phyloP scores from a whole-genome alignment of 2,888 invertebrate species.

The Trichogramma dendrolimi region DNA sequence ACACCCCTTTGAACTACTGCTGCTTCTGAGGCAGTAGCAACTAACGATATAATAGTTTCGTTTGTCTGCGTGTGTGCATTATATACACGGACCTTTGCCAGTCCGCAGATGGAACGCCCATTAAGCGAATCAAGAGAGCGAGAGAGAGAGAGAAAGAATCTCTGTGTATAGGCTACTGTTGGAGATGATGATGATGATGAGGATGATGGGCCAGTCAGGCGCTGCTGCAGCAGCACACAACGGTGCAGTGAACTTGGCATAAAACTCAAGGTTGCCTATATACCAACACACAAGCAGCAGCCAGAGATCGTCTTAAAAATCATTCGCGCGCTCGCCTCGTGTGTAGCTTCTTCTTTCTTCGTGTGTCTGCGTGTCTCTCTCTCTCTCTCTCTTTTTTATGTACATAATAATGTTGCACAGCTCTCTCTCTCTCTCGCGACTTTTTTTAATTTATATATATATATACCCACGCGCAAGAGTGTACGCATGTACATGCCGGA shows the following conservation, averaged over 20 bases:
- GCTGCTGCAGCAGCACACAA: conserved; percentile 23
- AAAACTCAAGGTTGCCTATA: conserved; percentile 44
- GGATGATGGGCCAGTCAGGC: conserved; percentile 42
- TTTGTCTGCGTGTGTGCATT: conserved; percentile 18
- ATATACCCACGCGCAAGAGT: too few relatives aligned
- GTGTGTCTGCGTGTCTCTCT: too few relatives aligned
- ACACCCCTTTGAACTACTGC: neutral
- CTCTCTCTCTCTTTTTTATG: too few relatives aligned
- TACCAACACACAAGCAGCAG: too few relatives aligned
- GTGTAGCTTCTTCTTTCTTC: too few relatives aligned
- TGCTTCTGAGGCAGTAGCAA: neutral
- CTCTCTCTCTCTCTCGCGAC: too few relatives aligned
- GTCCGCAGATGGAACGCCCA: conserved; percentile 3
- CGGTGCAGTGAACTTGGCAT: conserved; percentile 51
- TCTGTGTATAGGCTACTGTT: neutral
- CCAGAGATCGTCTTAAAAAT: too few relatives aligned
- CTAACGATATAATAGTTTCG: conserved; percentile 18
- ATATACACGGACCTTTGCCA: neutral
- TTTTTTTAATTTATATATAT: too few relatives aligned
- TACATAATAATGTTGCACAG: too few relatives aligned
- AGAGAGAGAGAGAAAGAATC: conserved; percentile 1
- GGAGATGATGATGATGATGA: conserved; percentile 9
- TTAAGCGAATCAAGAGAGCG: conserved; percentile 5
- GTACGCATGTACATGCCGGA: too few relatives aligned
- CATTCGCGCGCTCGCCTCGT: too few relatives aligned